Base-by-base conservation (phyloP, 2,888 invertebrate species). In the Drosophila borborema region DNA sequence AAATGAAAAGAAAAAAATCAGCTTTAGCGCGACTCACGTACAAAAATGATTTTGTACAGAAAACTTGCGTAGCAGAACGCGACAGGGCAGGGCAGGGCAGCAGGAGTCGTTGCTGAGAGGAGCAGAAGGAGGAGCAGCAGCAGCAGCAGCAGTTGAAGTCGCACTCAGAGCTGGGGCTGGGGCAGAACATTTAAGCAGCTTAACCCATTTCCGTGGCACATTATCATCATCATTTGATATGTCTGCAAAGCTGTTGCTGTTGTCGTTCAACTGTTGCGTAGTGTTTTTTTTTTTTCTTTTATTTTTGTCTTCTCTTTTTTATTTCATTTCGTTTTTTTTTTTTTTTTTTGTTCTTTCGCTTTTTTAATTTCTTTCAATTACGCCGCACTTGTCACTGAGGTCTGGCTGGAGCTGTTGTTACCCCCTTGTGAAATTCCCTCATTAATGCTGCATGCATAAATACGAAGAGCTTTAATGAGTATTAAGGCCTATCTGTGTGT, bases 131-230 rank as follows among this genome's bases (percentile, higher is more conserved):
- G 36, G n/a, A 31, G 51, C 34, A 18, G 51, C 2, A 36, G n/a
- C 8, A 5, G 14, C 9, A 18, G 34, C 18, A 10, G 31, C 8
- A 36, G 20, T 20, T 8, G 7, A 3, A 38, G 38, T 46, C 46
- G n/a, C 38, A 2, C 23, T 23, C 23, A 4, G 23, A n/a, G 40
- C 40, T 38, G 38, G 6, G n/a, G 41, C 48, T 49, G 31, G 5
- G n/a, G 70, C 68, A 86, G 86, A 89, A 82, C 83, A 84, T 86
- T 86, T 90, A 86, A 88, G 90, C 79, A 82, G 83, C 89, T 86
- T 86, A 86, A 90, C 86, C 86, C 90, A 86, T 90, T 90, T 86
- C 90, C 88, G 86, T 69, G 82, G 61, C 88, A 82, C 85, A 86
- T 89, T 82, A 90, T 78, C 82, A 82, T 89, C 80, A 80, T 71